Evolutionary conservation across 2,888 invertebrate genomes (phyloP), one percentile per base, ranked within the genome.

Genomic region (Sarcophaga variegata): DNA sequence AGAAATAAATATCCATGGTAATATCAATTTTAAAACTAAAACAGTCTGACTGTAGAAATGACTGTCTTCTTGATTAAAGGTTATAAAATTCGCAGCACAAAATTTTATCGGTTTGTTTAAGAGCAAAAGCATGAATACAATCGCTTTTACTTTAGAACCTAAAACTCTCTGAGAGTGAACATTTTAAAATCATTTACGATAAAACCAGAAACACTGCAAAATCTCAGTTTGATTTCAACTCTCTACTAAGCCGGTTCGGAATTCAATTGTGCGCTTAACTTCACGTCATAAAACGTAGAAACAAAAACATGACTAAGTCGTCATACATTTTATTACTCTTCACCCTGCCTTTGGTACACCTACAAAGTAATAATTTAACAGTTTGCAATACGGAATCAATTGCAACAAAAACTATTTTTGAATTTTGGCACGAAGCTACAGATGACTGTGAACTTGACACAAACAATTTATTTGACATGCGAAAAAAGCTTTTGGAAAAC

Each of bases 401-500:
- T 10, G 45, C 27, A 2, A 64, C 71, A 11, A 76, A 60, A 60
- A 71, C 64, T 4, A 47, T 71, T 4, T 82, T 71, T 60, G 82
- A 82, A 45, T 86, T 82, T 67, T 86, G 85, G 85, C 85, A 82
- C 8, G 79, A 86, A 2, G 75, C 62, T 17, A 60, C 5, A 14
- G 6, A 60, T 37, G 78, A 45, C 11, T 88, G 88, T 64, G 71
- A 67, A 20, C 11, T 70, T 25, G 82, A 88, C 22, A 80, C 83
- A 2, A 49, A 70, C 12, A 59, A 20, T 60, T 77, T 82, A 22
- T 70, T 59, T 27, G 25, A 17, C 17, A 59, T 77, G 59, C 70
- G 64, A 59, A 76, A 54, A 70, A 76, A 71, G 54, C 22, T 82
- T 60, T 25, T 25, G 62, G 69, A 17, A 25, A 47, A 54, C 22